Evolutionary conservation across 2,113 vertebrate species (phyloP), one percentile per base, ranked within the genome.

Genomic region (Cryptoleucopteryx plumbea): DNA sequence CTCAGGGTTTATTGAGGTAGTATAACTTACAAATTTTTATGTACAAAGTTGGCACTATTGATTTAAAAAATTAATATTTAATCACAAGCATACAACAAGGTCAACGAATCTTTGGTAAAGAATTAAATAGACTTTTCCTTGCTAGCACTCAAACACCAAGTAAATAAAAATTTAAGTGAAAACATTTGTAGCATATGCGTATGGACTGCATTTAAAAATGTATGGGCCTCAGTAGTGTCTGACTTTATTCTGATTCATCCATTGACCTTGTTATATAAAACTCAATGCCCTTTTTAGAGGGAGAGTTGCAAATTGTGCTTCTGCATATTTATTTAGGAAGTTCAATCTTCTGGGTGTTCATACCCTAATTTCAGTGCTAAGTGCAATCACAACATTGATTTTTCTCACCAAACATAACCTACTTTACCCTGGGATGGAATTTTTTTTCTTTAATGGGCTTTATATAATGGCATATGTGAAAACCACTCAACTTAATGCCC

Each of bases 201-300:
- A 15, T 47, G 66, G 82, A n/a, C 72, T 34, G 36, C 55, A 40
- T 84, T 95, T 93, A 96, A 90, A 92, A 94, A 78, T 92, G 77
- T 74, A 78, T 55, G 88, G 88, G 68, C 59, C 48, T 95, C 52
- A 15, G 63, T 45, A 62, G 38, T 71, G 52, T 71, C 56, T 96
- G 87, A 48, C 89, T 97, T 92, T 84, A 96, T 95, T 97, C 93
- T 74, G 47, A 86, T 88, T 82, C 95, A 90, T 88, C 45, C 45
- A 18, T 19, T 90, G 97, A 97, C 97, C 96, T 98, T 96, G 94
- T 97, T 98, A 96, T 36, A 65, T 98, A 97, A 96, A 96, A 86
- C 80, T 75, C 56, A 36, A 10, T 70, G 95, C 83, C 91, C 91
- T 92, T 95, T 96, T 85, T 59, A 80, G 56, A 86, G 82, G 65